Evolutionary conservation across 1,140 invertebrate genomes (phyloP), one percentile per base, ranked within the genome.

Genomic region (Periplaneta americana): DNA sequence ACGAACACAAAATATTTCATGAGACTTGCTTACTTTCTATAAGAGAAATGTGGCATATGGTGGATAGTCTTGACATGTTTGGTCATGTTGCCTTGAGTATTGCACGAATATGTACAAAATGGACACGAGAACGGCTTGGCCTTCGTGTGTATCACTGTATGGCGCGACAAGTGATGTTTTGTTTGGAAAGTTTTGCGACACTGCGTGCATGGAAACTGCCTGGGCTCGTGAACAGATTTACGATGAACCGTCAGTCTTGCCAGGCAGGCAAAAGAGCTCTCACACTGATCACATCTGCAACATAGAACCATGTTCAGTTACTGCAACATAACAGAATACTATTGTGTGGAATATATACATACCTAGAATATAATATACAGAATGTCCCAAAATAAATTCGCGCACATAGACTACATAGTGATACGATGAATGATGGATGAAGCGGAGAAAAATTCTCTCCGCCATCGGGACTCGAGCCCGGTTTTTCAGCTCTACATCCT

Each of bases 111-210:
- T 11, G 31, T 28, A 77, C 84, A 85, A 75, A 82, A 85, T 33
- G 75, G 66, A 76, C 84, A 85, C 15, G 77, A 36, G 74, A 76
- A 85, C 1, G 88, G 88, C 57, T 85, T 85, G 74, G 86, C 86
- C 34, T 87, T 87, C 17, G 87, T 87, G 74, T 88, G 88, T 33
- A 87, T 85, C 84, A 88, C 84, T 83, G 85, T 82, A 82, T 88
- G 88, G 8, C 88, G 82, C 78, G 85, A 85, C 34, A 88, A 80
- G 81, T 88, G 83, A 34, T 84, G 80, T 36, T 83, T 84, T n/a
- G 83, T 84, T 78, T 81, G 80, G 77, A 84, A 84, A 2, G 74
- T 79, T n/a, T 82, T 84, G 28, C 75, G 11, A 79, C 84, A 84
- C 5, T 83, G 36, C 10, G 39, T 28, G 37, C 84, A 84, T n/a